Evolutionary conservation across 30 jellyfish, hydroid and myxozoan genomes (phyloP).

Genomic region (Catostylus mosaicus): DNA sequence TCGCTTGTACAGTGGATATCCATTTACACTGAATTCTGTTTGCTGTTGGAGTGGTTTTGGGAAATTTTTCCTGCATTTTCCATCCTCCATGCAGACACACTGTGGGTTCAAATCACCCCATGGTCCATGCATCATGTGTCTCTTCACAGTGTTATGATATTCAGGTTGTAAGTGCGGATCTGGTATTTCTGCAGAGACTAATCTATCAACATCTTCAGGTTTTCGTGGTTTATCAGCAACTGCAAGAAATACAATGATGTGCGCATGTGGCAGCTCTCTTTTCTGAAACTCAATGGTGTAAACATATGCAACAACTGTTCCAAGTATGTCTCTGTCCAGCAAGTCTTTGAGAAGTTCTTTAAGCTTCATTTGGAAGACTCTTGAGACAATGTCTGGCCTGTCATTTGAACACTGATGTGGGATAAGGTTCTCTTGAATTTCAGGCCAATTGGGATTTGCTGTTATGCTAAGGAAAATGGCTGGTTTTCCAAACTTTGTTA

Average conservation of each 20-base stretch:
- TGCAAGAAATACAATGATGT: slow-evolving; percentile 9
- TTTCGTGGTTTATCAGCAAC: slow-evolving; percentile 11
- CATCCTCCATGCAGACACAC: no score
- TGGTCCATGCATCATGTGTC: background rate
- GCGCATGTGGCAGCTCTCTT: no score
- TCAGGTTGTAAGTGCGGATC: background rate
- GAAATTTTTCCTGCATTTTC: background rate
- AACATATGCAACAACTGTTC: background rate
- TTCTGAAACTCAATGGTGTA: background rate
- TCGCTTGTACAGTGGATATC: background rate
- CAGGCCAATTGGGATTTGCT: slow-evolving; percentile 78
- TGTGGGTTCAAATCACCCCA: background rate
- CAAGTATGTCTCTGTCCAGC: slow-evolving; percentile 1
- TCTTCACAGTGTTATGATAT: background rate
- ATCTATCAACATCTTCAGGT: slow-evolving; percentile 3
- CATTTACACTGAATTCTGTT: no score
- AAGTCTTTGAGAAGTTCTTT: background rate
- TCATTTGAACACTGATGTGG: slow-evolving; percentile 47
- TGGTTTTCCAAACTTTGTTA: no score
- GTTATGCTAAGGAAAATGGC: no score
- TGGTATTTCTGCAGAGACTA: slow-evolving; percentile 9
- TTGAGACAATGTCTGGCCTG: slow-evolving; percentile 40
- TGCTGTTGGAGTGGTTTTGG: background rate
- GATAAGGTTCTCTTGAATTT: slow-evolving; percentile 32
- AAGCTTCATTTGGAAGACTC: slow-evolving; percentile 47